Conservation (phyloP, 2,113 vertebrate species). For the Chloropsis cyanopogon region DNA sequence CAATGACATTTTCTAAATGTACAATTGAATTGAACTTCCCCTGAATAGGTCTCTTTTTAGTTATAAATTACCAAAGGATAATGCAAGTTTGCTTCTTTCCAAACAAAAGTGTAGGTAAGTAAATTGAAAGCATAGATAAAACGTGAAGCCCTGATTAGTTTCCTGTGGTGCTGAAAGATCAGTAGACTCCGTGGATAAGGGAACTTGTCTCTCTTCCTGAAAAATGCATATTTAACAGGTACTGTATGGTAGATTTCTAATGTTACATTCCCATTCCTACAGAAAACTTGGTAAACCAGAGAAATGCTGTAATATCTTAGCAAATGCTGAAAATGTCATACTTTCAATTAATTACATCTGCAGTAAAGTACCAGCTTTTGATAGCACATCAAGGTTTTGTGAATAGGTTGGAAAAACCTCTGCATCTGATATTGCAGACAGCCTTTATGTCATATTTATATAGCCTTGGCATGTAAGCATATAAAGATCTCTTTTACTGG, state of each 20-base stretch:
- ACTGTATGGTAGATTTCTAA: constrained; percentile 25
- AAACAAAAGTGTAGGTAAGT: neutral
- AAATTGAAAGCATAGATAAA: neutral
- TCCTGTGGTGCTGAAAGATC: neutral
- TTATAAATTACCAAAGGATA: neutral
- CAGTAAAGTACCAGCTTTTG: neutral
- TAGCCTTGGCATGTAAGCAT: neutral
- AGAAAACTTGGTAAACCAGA: neutral
- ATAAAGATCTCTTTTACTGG: neutral
- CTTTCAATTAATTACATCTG: neutral
- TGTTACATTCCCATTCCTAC: constrained; percentile 3
- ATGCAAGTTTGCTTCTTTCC: neutral
- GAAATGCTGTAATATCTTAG: neutral
- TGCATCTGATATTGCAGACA: neutral
- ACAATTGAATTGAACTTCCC: neutral
- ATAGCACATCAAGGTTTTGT: neutral
- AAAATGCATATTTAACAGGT: neutral
- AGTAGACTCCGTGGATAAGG: neutral
- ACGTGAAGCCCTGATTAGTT: neutral
- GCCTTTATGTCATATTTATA: neutral
- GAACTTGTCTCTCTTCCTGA: neutral
- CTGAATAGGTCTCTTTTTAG: neutral
- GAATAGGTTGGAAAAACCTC: neutral
- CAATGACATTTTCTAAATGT: neutral
- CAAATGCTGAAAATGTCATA: neutral